Conservation (phyloP, 2,797 vertebrate genomes). For the Melanotaenia maccullochi region DNA sequence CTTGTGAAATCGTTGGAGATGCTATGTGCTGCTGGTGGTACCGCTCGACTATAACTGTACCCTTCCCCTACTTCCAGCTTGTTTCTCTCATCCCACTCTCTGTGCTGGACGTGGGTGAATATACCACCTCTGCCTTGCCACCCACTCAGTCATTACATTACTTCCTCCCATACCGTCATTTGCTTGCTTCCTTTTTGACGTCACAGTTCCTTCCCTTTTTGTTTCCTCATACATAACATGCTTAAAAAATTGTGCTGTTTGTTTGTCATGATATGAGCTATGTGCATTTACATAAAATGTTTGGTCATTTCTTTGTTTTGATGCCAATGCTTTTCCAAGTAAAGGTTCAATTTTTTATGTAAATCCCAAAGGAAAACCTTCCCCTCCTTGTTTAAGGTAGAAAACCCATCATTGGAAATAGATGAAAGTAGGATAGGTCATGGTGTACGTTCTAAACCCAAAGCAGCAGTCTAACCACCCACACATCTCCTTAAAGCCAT, state of each 20-base stretch:
- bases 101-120: slow-evolving; percentile 58
- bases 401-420: slow-evolving; percentile 67
- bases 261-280: slow-evolving; percentile 28
- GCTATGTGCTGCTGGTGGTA: slow-evolving; percentile 40
- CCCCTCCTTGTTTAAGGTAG: slow-evolving; percentile 36
- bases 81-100: slow-evolving; percentile 68
- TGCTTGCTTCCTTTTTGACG: slow-evolving; percentile 35
- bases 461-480: slow-evolving; percentile 78
- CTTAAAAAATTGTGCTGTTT: slow-evolving; percentile 16
- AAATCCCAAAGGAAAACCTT: slow-evolving; percentile 40
- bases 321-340: slow-evolving; percentile 23
- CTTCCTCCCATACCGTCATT: slow-evolving; percentile 59
- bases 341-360: slow-evolving; percentile 1
- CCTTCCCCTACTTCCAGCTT: slow-evolving; percentile 67
- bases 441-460: slow-evolving; percentile 74
- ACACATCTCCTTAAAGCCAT: slow-evolving; percentile 80
- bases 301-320: slow-evolving; percentile 20
- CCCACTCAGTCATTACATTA: slow-evolving; percentile 67
- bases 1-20: slow-evolving; percentile 24
- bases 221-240: slow-evolving; percentile 31
- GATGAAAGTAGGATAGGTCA: slow-evolving; percentile 79
- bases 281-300: slow-evolving; percentile 13
- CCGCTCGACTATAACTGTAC: slow-evolving; percentile 58
- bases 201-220: slow-evolving; percentile 38
- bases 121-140: slow-evolving; percentile 52